These are phyloP conservation scores for Esperia sulphurella DNA, from an alignment of 2,888 invertebrate species.

Conservation along the genomic window DNA sequence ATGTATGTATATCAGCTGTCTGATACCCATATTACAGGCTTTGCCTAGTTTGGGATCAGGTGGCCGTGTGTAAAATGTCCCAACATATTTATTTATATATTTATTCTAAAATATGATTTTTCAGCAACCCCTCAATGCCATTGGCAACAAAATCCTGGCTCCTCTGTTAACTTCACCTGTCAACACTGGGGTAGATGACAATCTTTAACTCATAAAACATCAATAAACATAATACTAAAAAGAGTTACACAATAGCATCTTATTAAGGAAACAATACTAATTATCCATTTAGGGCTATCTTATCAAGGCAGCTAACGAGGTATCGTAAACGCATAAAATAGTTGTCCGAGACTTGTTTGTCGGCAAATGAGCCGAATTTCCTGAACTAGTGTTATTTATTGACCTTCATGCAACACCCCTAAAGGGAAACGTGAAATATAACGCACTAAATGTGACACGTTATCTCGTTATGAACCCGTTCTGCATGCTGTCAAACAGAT, in stretches of 20 bases:
- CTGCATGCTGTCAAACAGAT: conserved; percentile 23
- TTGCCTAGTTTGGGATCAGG: too few relatives aligned
- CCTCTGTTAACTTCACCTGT: not conserved
- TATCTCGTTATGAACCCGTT: conserved; percentile 40
- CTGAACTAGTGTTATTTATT: conserved; percentile 62
- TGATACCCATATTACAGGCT: too few relatives aligned
- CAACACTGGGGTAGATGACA: not conserved
- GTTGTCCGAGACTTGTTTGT: conserved; percentile 54
- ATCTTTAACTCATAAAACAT: not conserved
- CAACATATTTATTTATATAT: too few relatives aligned
- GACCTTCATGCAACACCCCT: conserved; percentile 25
- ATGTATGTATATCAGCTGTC: too few relatives aligned
- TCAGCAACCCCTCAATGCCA: not conserved
- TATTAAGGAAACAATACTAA: conserved; percentile 64
- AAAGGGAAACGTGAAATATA: conserved; percentile 47
- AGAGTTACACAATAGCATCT: conserved; percentile 22
- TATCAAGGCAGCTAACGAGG: conserved; percentile 68
- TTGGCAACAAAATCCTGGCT: too few relatives aligned
- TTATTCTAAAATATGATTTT: too few relatives aligned
- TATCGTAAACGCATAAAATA: conserved; percentile 66
- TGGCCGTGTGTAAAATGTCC: too few relatives aligned
- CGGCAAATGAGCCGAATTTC: conserved; percentile 52
- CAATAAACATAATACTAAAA: not conserved
- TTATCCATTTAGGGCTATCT: conserved; percentile 67
- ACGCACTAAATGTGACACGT: conserved; percentile 51